Percentiles rank a stretch among this genome's conserved stretches.
These are phyloP conservation scores for Metopolophium dirhodum DNA, from an alignment of 1,140 invertebrate genomes.

Conservation along the genomic window DNA sequence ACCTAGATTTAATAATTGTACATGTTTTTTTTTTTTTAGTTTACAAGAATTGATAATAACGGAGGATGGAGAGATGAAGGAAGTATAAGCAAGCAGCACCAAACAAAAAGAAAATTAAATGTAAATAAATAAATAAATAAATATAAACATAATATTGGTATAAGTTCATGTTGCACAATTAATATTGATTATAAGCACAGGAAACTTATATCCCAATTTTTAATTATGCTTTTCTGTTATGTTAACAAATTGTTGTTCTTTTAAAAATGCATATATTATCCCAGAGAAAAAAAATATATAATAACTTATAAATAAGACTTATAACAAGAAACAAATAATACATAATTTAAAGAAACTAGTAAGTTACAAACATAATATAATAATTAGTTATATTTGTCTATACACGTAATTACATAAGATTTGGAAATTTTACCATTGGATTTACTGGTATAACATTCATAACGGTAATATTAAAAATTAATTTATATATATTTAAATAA, in stretches of 20 bases:
- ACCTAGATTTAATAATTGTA: conserved; percentile 29
- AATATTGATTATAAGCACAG: conserved; percentile 27
- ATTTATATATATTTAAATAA: conserved; percentile 24
- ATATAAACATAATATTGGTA: conserved; percentile 41
- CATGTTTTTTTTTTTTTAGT: conserved; percentile 2
- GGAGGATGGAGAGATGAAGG: background rate
- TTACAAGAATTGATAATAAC: background rate
- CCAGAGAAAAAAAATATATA: conserved; percentile 35
- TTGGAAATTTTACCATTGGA: conserved; percentile 48
- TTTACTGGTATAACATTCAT: conserved; percentile 49
- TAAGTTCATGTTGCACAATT: conserved; percentile 17
- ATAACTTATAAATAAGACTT: conserved; percentile 29
- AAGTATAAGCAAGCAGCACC: conserved; percentile 53
- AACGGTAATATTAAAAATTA: conserved; percentile 47
- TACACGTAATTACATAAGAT: conserved; percentile 52
- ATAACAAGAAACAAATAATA: conserved; percentile 51
- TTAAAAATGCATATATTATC: conserved; percentile 30
- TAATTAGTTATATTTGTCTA: conserved; percentile 53
- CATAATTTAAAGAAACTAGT: conserved; percentile 39
- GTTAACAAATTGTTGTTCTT: conserved; percentile 41
- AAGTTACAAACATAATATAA: conserved; percentile 52
- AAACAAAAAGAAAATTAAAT: conserved; percentile 35
- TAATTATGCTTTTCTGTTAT: background rate
- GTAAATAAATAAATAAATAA: background rate
- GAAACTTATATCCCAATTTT: background rate